Conservation (phyloP, 2,888 invertebrate genomes). For the Stictocephala bisonia region DNA sequence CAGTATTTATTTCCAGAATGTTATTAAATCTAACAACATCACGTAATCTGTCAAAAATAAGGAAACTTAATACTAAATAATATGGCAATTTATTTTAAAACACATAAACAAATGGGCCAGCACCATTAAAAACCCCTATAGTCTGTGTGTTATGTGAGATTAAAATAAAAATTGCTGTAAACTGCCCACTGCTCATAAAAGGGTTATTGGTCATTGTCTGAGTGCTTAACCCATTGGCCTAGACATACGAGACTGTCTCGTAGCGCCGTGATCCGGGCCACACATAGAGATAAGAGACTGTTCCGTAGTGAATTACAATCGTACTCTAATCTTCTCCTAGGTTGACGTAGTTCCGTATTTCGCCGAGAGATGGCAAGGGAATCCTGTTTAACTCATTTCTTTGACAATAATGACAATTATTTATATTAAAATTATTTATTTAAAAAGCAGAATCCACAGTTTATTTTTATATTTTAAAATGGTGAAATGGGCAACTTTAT, state of each 20-base stretch:
- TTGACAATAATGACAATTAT: constrained; percentile 2
- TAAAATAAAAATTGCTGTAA: too few relatives aligned
- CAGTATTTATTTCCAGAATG: too few relatives aligned
- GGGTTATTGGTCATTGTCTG: too few relatives aligned
- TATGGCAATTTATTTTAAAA: too few relatives aligned
- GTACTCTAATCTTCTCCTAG: constrained; percentile 12
- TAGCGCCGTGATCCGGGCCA: constrained; percentile 14
- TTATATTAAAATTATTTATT: constrained; percentile 17
- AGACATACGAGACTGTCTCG: constrained; percentile 21
- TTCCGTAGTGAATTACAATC: constrained; percentile 11
- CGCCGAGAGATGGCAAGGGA: constrained; percentile 12
- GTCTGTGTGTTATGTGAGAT: too few relatives aligned
- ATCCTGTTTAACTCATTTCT: background rate
- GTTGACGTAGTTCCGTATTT: constrained; percentile 16
- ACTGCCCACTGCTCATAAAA: too few relatives aligned
- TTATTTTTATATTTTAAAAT: background rate
- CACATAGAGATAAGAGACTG: constrained; percentile 13
- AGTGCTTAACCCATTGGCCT: constrained; percentile 18
- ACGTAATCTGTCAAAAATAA: too few relatives aligned
- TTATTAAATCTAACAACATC: too few relatives aligned
- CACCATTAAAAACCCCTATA: too few relatives aligned
- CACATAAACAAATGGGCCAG: too few relatives aligned
- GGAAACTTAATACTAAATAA: too few relatives aligned
- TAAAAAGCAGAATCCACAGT: background rate
- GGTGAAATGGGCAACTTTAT: background rate